Conservation (phyloP, 2,888 invertebrate species). For the Merodon equestris region DNA sequence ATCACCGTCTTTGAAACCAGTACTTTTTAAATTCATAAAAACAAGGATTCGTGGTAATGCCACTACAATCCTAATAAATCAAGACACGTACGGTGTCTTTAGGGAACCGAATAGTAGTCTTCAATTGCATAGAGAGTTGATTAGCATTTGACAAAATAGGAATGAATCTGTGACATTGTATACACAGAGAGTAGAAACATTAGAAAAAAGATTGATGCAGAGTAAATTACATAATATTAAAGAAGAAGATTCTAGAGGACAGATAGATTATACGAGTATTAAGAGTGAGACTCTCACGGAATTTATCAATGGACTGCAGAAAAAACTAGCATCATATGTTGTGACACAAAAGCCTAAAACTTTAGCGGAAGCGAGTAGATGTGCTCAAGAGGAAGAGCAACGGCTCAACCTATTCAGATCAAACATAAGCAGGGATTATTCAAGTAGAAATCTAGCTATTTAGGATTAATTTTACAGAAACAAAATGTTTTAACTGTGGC, state of each 20-base stretch:
- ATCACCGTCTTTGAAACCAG: neutral
- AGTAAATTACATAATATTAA: neutral
- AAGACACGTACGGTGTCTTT: constrained; percentile 5
- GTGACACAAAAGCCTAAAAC: neutral
- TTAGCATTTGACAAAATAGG: neutral
- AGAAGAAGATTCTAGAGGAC: constrained; percentile 6
- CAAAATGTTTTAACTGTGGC: too few relatives aligned
- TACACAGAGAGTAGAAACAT: constrained; percentile 5
- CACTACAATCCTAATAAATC: constrained; percentile 18
- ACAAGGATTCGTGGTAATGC: too few relatives aligned
- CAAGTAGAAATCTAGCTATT: neutral
- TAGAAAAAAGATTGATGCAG: constrained; percentile 3
- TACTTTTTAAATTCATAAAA: constrained; percentile 9
- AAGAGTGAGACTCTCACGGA: neutral
- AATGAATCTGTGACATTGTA: constrained; percentile 5
- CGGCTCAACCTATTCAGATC: neutral
- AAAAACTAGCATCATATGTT: too few relatives aligned
- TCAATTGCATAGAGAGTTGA: too few relatives aligned
- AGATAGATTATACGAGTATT: too few relatives aligned
- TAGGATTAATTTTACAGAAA: neutral
- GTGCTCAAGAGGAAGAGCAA: constrained; percentile 9
- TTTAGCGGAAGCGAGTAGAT: constrained; percentile 3
- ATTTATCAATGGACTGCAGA: constrained; percentile 1
- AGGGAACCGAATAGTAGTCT: neutral
- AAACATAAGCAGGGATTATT: too few relatives aligned